A percentile compares a stretch with the other conserved stretches of the same genome.
These are phyloP conservation scores for Zaprionus lineosus DNA, from an alignment of 2,888 invertebrate genomes.

Conservation along the genomic window DNA sequence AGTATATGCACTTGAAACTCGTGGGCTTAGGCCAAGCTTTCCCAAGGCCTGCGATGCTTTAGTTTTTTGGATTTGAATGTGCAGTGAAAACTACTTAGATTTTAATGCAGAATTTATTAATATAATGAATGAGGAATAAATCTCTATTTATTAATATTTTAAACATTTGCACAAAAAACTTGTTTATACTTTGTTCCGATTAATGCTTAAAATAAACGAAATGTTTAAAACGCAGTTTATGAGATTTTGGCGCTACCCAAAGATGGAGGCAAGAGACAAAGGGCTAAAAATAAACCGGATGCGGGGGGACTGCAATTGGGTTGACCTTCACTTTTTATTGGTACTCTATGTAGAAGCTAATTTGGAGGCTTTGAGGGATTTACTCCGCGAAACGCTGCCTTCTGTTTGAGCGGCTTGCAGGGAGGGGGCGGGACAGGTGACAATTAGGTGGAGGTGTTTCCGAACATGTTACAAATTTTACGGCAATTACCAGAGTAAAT, in stretches of 20 bases:
- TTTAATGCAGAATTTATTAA: no score
- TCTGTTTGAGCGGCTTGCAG: conserved; percentile 32
- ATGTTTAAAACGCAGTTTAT: not conserved
- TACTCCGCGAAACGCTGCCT: conserved; percentile 23
- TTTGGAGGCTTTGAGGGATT: conserved; percentile 10
- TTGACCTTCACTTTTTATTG: conserved; percentile 57
- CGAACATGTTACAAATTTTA: conserved; percentile 50
- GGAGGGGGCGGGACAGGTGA: no score
- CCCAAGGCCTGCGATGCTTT: no score
- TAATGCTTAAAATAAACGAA: conserved; percentile 14
- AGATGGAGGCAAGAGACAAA: conserved; percentile 32
- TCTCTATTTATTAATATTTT: no score
- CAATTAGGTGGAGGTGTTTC: no score
- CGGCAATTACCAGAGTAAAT: conserved; percentile 60
- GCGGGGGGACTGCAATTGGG: conserved; percentile 45
- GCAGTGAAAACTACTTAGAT: no score
- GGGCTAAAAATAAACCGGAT: conserved; percentile 55
- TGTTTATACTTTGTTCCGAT: no score
- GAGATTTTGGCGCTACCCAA: not conserved
- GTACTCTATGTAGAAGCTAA: conserved; percentile 1
- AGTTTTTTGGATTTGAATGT: no score
- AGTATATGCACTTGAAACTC: no score
- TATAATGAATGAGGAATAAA: no score
- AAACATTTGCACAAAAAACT: conserved; percentile 9
- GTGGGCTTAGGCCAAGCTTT: no score